phyloP scores from a whole-genome alignment of 2,113 vertebrate genomes.

The Vanacampus margaritifer region DNA sequence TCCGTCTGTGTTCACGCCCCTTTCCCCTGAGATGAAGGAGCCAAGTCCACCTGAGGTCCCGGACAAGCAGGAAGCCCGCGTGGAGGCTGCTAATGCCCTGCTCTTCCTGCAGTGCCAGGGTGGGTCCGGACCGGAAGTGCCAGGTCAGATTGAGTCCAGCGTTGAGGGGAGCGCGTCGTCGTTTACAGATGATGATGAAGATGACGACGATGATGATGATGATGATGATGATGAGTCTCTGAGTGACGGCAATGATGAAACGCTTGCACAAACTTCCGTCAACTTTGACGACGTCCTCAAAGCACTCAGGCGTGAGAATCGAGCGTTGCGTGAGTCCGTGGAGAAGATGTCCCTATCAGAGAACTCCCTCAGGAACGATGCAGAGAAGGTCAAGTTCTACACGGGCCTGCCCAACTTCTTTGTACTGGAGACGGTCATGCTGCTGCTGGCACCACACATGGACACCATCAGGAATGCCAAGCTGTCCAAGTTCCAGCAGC shows the following conservation, averaged over 20 bases:
- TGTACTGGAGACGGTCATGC: constrained; percentile 75
- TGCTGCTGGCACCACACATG: constrained; percentile 74
- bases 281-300: constrained; percentile 60
- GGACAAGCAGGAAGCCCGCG: constrained; percentile 74
- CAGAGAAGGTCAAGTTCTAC: constrained; percentile 74
- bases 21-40: constrained; percentile 65
- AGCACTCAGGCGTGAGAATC: constrained; percentile 68
- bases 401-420: constrained; percentile 75
- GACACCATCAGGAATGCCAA: constrained; percentile 63
- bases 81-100: constrained; percentile 75
- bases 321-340: constrained; percentile 66
- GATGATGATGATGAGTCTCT: constrained; percentile 37
- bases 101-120: constrained; percentile 73
- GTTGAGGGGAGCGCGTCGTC: constrained; percentile 55
- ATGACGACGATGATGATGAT: constrained; percentile 45
- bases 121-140: constrained; percentile 25
- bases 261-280: constrained; percentile 18
- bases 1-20: constrained; percentile 65
- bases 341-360: constrained; percentile 72
- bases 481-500: constrained; percentile 74
- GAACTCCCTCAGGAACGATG: constrained; percentile 67
- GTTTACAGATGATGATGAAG: constrained; percentile 57
- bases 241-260: constrained; percentile 53
- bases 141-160: constrained; percentile 11
- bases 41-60: constrained; percentile 41